These are phyloP conservation scores for Alca torda DNA, from an alignment of 2,797 vertebrate genomes.

Conservation along the genomic window DNA sequence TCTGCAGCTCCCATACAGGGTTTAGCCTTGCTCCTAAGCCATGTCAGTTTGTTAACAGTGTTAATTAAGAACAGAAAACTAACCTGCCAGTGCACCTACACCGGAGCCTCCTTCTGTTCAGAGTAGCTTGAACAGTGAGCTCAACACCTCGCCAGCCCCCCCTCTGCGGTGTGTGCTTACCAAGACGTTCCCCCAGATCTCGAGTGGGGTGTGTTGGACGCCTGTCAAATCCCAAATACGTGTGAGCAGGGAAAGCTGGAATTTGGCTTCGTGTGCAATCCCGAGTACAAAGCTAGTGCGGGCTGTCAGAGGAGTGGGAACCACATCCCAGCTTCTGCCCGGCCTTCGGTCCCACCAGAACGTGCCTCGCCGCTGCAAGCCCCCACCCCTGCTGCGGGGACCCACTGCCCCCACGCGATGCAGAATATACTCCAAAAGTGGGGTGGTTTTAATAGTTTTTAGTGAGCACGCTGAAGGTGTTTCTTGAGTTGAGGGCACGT, in stretches of 20 bases:
- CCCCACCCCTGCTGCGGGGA: neutral
- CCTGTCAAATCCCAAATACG: neutral
- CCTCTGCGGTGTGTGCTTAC: neutral
- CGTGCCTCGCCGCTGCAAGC: rapidly evolving
- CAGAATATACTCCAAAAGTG: neutral
- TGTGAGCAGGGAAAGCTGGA: neutral
- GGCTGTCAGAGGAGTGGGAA: neutral
- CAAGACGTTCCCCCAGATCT: neutral
- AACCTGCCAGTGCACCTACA: neutral
- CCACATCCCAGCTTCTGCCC: rapidly evolving
- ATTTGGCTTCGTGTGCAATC: neutral
- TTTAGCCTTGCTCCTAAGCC: neutral
- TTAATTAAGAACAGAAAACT: neutral
- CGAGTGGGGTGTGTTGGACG: neutral
- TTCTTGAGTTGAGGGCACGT: neutral
- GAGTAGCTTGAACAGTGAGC: neutral
- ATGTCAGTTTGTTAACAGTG: neutral
- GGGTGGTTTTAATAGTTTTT: neutral
- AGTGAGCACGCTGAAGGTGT: neutral
- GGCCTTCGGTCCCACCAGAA: neutral
- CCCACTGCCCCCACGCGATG: rapidly evolving
- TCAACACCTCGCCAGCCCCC: neutral
- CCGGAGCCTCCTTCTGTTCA: neutral
- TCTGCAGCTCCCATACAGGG: neutral
- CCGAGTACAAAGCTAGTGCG: neutral